Evolutionary conservation across 2,888 invertebrate genomes (phyloP).

Genomic region (Patella depressa): DNA sequence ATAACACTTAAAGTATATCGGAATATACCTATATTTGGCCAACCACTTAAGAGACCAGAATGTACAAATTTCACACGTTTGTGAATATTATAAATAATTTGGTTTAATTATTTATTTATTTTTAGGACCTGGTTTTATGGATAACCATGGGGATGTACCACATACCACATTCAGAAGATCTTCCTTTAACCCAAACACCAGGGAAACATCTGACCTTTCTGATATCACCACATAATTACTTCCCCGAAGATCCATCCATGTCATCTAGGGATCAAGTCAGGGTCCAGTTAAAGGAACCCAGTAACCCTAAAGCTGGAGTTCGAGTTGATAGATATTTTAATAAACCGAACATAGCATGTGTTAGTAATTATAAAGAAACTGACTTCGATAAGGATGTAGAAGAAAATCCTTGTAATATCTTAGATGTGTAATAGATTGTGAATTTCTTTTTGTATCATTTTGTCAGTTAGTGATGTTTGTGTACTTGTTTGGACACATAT

Average conservation of each 20-base stretch:
- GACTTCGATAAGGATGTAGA: neutral
- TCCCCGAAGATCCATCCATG: neutral
- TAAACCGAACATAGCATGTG: neutral
- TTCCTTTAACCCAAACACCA: slow-evolving; percentile 9
- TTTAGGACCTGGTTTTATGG: slow-evolving; percentile 12
- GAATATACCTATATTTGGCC: too few relatives aligned
- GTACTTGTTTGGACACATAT: too few relatives aligned
- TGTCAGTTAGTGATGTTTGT: too few relatives aligned
- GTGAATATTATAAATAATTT: too few relatives aligned
- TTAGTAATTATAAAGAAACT: neutral
- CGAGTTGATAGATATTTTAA: neutral
- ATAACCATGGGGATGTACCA: slow-evolving; percentile 10
- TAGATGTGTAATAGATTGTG: neutral
- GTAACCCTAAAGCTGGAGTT: neutral
- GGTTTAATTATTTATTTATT: neutral
- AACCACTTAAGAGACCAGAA: too few relatives aligned
- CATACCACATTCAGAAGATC: slow-evolving; percentile 16
- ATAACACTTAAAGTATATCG: too few relatives aligned
- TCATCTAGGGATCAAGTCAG: neutral
- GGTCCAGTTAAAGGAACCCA: neutral
- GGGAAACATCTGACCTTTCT: neutral
- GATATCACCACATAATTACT: neutral
- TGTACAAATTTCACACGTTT: too few relatives aligned
- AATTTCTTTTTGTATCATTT: too few relatives aligned
- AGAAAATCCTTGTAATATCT: neutral